These are phyloP conservation scores for Ooceraea biroi DNA, from an alignment of 1,140 invertebrate genomes.

Conservation along the genomic window DNA sequence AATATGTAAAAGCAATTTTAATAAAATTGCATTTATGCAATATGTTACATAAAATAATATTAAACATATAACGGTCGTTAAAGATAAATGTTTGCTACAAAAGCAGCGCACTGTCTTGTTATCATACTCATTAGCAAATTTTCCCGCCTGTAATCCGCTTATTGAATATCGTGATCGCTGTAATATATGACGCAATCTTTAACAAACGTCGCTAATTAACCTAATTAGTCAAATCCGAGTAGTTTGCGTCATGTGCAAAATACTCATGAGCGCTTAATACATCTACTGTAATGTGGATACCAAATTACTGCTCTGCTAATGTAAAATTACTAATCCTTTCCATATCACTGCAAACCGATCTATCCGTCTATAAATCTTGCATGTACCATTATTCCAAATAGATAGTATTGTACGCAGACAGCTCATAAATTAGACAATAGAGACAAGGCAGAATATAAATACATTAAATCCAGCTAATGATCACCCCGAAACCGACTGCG, in stretches of 20 bases:
- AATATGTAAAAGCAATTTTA: too few relatives aligned
- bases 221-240: conserved; percentile 17
- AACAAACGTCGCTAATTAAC: conserved; percentile 32
- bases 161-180: conserved; percentile 14
- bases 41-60: neutral
- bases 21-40: too few relatives aligned
- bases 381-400: neutral
- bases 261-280: neutral
- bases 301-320: neutral
- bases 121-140: conserved; percentile 16
- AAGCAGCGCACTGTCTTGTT: neutral
- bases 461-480: neutral
- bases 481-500: neutral
- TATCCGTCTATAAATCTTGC: neutral
- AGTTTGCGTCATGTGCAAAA: conserved; percentile 10
- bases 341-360: neutral
- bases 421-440: neutral
- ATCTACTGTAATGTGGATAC: neutral
- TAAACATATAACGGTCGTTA: neutral
- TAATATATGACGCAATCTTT: neutral
- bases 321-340: conserved; percentile 3
- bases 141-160: conserved; percentile 14
- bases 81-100: neutral
- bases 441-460: neutral
- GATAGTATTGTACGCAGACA: neutral